Percentiles rank a stretch among this genome's conserved stretches.
Evolutionary conservation across 2,888 invertebrate species (phyloP).

Genomic region (Merodon equestris): DNA sequence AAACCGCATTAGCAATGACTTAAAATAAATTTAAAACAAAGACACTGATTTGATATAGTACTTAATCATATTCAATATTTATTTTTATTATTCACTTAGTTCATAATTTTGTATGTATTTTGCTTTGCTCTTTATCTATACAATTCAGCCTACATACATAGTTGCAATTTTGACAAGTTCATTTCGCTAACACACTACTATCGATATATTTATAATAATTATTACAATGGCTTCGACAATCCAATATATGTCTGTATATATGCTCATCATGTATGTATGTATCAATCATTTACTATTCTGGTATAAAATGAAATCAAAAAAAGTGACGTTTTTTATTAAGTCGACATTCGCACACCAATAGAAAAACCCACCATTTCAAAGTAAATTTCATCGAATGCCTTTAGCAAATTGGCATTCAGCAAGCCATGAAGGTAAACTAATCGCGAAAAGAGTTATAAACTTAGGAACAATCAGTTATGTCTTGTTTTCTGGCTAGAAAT

Average conservation of each 20-base stretch:
- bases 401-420: too few relatives aligned
- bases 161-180: conserved; percentile 40
- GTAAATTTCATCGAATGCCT: background rate
- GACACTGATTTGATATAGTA: too few relatives aligned
- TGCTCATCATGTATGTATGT: conserved; percentile 14
- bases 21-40: too few relatives aligned
- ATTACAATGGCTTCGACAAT: conserved; percentile 40
- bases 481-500: conserved; percentile 42
- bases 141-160: conserved; percentile 36
- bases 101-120: conserved; percentile 44
- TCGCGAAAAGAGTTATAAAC: conserved; percentile 29
- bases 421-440: background rate
- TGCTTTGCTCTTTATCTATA: conserved; percentile 29
- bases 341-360: conserved; percentile 36
- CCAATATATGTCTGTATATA: conserved; percentile 43
- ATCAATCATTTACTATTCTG: conserved; percentile 20
- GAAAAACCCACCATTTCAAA: conserved; percentile 19
- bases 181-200: conserved; percentile 46
- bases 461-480: conserved; percentile 52
- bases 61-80: conserved; percentile 29
- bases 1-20: too few relatives aligned
- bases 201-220: conserved; percentile 40
- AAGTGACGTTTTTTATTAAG: conserved; percentile 10
- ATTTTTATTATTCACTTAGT: conserved; percentile 51
- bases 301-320: too few relatives aligned